phyloP scores from a whole-genome alignment of 2,797 vertebrate species.

The Takifugu ocellatus region DNA sequence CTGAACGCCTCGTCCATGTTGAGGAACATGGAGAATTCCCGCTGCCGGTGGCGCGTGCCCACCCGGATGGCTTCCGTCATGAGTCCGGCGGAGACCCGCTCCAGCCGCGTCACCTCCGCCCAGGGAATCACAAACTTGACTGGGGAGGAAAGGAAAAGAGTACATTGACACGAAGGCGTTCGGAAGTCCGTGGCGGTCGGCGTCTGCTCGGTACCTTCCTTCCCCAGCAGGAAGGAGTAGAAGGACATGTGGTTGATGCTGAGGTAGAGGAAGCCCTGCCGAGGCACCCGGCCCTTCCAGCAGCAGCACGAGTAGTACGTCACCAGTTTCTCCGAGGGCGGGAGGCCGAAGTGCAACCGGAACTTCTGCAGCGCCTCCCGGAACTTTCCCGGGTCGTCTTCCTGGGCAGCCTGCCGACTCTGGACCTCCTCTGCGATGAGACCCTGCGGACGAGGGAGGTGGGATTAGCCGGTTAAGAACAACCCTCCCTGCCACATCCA shows the following conservation, averaged over 20 bases:
- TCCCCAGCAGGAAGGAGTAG: conserved; percentile 96
- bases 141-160: conserved; percentile 44
- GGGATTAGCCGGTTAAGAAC: not conserved
- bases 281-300: conserved; percentile 94
- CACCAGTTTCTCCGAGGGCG: conserved; percentile 87
- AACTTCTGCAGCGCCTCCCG: conserved; percentile 90
- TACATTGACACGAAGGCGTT: too few species aligned
- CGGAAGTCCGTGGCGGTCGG: too few species aligned
- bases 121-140: conserved; percentile 92
- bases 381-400: conserved; percentile 90
- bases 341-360: conserved; percentile 88
- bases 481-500: not conserved
- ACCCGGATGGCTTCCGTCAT: conserved; percentile 88
- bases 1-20: conserved; percentile 84
- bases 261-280: conserved; percentile 96
- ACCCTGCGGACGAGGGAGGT: conserved; percentile 69
- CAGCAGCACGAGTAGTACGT: conserved; percentile 94
- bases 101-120: conserved; percentile 90
- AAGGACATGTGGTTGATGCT: conserved; percentile 96
- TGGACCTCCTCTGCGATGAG: conserved; percentile 91
- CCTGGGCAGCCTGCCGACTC: conserved; percentile 86
- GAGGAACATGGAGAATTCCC: conserved; percentile 96
- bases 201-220: conserved; percentile 82
- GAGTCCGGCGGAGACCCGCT: conserved; percentile 86
- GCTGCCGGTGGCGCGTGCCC: conserved; percentile 81